These are phyloP conservation scores for Oncorhynchus mykiss DNA, from an alignment of 2,113 vertebrate species.

Conservation along the genomic window DNA sequence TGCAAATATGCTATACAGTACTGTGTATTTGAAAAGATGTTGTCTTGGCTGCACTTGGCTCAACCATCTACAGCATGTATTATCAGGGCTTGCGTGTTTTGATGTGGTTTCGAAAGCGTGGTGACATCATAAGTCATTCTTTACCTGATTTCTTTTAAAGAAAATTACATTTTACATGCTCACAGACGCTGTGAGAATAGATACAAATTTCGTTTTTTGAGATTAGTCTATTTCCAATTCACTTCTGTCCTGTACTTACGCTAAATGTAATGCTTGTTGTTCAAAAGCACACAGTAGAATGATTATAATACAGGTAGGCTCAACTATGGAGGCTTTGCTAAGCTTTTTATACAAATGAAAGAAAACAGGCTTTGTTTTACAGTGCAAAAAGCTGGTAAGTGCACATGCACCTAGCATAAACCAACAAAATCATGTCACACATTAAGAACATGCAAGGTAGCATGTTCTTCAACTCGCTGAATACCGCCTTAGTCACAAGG, in stretches of 20 bases:
- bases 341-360: conserved; percentile 38
- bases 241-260: conserved; percentile 32
- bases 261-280: conserved; percentile 52
- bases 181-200: conserved; percentile 51
- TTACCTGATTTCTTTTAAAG: conserved; percentile 62
- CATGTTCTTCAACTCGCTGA: conserved; percentile 6
- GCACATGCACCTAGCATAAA: conserved; percentile 21
- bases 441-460: conserved; percentile 5
- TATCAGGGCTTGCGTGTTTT: conserved; percentile 45
- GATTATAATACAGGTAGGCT: conserved; percentile 38
- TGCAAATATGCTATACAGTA: too few relatives aligned
- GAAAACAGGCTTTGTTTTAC: conserved; percentile 29
- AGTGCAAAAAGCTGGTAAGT: conserved; percentile 31
- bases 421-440: conserved; percentile 17
- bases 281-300: conserved; percentile 48
- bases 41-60: not conserved
- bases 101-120: conserved; percentile 36
- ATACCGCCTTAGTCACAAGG: conserved; percentile 12
- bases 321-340: conserved; percentile 31
- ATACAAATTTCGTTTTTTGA: conserved; percentile 40
- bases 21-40: too few relatives aligned
- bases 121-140: conserved; percentile 55
- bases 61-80: conserved; percentile 21
- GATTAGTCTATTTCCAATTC: conserved; percentile 42
- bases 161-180: conserved; percentile 56